Percentiles rank a stretch among this genome's conserved stretches.
Conservation (phyloP, 2,888 invertebrate genomes). For the Galerucella calmariensis region DNA sequence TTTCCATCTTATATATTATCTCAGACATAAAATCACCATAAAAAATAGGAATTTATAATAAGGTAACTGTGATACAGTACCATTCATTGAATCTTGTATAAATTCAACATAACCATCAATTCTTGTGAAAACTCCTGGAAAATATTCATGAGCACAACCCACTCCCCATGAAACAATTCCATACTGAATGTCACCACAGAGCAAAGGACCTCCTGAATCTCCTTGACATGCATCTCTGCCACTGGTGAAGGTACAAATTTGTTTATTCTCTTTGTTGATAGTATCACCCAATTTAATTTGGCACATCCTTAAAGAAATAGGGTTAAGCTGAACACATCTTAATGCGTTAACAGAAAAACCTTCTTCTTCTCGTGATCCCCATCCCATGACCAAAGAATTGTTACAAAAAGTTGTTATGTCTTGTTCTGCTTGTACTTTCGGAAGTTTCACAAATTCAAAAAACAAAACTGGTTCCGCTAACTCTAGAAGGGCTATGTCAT, state of each 20-base stretch:
- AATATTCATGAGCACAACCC: conserved; percentile 76
- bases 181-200: conserved; percentile 55
- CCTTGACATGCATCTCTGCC: conserved; percentile 31
- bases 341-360: background rate
- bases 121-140: conserved; percentile 72
- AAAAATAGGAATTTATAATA: background rate
- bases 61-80: background rate
- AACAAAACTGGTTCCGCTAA: background rate
- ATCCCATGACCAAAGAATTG: conserved; percentile 7
- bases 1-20: background rate
- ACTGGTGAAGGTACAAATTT: conserved; percentile 1
- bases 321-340: conserved; percentile 4
- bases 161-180: conserved; percentile 83
- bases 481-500: conserved; percentile 4
- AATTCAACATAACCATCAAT: conserved; percentile 70
- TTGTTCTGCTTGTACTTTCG: background rate
- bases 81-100: conserved; percentile 63
- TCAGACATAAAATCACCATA: background rate
- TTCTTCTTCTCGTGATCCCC: background rate
- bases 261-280: too few species aligned
- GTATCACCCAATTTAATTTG: background rate
- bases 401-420: conserved; percentile 2
- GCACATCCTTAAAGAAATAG: background rate
- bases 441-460: background rate
- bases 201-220: conserved; percentile 36